phyloP scores from a whole-genome alignment of 2,888 invertebrate species.

The Microctonus aethiopoides region DNA sequence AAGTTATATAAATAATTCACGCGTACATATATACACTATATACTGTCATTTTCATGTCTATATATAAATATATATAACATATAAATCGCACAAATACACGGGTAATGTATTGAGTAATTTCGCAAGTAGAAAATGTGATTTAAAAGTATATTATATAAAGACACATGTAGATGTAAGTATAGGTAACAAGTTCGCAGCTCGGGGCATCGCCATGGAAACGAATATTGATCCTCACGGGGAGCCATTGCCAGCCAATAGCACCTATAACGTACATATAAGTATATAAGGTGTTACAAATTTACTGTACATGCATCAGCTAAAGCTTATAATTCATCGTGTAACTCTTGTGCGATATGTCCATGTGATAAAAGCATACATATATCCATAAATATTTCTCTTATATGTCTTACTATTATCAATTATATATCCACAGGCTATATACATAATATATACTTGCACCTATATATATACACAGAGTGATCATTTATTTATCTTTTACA shows the following conservation, averaged over 20 bases:
- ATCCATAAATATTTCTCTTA: no score
- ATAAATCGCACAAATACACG: no score
- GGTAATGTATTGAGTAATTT: constrained; percentile 40
- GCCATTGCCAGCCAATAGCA: constrained; percentile 22
- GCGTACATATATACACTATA: no score
- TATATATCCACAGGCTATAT: no score
- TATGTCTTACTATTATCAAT: no score
- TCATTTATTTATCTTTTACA: no score
- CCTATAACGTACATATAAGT: constrained; percentile 1
- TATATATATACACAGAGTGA: no score
- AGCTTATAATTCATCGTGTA: not conserved
- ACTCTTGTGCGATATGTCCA: not conserved
- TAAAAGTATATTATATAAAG: constrained; percentile 43
- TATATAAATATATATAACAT: not conserved
- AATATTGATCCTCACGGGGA: constrained; percentile 60
- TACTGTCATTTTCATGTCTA: not conserved
- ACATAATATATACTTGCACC: no score
- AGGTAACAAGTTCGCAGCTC: constrained; percentile 59
- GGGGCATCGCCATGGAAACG: constrained; percentile 64
- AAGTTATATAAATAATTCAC: no score
- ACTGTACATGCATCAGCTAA: not conserved
- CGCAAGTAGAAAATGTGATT: constrained; percentile 51
- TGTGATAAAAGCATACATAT: not conserved
- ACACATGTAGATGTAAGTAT: constrained; percentile 41
- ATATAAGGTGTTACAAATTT: not conserved